Percentiles rank a stretch among this genome's conserved stretches.
Conservation (phyloP, 2,888 invertebrate genomes). For the Crioceris asparagi region DNA sequence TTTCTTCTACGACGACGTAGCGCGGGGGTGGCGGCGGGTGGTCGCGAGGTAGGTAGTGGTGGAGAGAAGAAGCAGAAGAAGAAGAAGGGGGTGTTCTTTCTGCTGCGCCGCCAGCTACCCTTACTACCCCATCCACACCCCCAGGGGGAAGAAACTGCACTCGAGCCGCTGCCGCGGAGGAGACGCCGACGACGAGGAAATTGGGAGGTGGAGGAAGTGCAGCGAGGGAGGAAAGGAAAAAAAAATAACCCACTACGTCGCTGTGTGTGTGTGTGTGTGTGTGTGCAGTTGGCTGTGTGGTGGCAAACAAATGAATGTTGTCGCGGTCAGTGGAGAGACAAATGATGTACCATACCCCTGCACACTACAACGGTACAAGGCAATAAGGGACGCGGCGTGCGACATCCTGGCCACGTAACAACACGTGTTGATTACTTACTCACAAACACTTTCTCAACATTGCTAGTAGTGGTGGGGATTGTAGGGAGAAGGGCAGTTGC, state of each 20-base stretch:
- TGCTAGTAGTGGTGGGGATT: slow-evolving; percentile 2
- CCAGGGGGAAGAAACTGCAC: slow-evolving; percentile 13
- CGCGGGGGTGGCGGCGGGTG: slow-evolving; percentile 22
- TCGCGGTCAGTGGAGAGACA: slow-evolving; percentile 21
- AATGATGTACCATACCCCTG: slow-evolving; percentile 19
- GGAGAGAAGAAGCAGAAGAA: no score
- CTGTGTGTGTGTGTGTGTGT: no score
- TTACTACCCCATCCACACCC: no score
- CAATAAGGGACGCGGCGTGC: slow-evolving; percentile 5
- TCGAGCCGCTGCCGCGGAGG: no score
- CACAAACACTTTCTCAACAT: no score
- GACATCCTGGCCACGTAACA: no score
- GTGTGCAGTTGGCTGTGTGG: slow-evolving; percentile 21
- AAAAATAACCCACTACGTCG: slow-evolving; percentile 9
- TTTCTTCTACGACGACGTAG: slow-evolving; percentile 30
- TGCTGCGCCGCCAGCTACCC: no score
- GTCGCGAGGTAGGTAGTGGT: slow-evolving; percentile 13
- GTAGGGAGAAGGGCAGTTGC: slow-evolving; percentile 6
- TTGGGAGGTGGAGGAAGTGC: slow-evolving; percentile 13
- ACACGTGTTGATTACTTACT: slow-evolving; percentile 22
- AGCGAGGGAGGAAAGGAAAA: slow-evolving; percentile 15
- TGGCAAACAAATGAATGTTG: slow-evolving; percentile 22
- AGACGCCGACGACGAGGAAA: no score
- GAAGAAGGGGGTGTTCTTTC: no score
- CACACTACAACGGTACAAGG: no score